These are phyloP conservation scores for Peromyscus melanophrys DNA, from an alignment of 2,797 vertebrate species.

Conservation along the genomic window DNA sequence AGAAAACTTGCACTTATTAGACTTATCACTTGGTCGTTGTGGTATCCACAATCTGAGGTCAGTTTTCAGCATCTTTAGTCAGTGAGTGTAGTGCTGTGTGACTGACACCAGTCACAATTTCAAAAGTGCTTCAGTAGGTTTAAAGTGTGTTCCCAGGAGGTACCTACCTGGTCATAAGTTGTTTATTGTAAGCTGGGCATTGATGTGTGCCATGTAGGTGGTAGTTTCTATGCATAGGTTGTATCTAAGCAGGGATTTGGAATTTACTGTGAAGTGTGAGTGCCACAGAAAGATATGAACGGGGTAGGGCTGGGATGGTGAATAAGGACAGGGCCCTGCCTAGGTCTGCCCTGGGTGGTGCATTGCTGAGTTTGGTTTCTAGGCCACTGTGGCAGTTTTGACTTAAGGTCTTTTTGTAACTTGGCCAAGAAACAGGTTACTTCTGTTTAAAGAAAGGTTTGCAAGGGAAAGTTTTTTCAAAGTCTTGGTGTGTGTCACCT, in stretches of 20 bases:
- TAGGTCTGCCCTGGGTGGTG: neutral
- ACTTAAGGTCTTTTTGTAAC: slow-evolving; percentile 41
- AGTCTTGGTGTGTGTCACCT: neutral
- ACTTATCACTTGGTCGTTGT: neutral
- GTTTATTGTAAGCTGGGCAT: neutral
- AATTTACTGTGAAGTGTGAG: neutral
- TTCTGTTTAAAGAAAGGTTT: neutral
- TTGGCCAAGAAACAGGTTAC: slow-evolving; percentile 47
- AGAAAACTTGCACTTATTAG: neutral
- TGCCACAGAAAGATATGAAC: too few relatives aligned
- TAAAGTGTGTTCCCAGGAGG: neutral
- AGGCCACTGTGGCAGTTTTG: neutral
- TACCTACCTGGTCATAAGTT: neutral
- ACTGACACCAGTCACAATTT: neutral
- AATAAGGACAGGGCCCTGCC: neutral
- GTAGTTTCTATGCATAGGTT: neutral
- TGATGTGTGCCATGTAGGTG: neutral
- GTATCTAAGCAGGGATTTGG: neutral
- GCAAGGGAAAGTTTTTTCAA: neutral
- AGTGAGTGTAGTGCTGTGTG: neutral
- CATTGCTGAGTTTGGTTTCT: neutral
- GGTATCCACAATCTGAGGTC: neutral
- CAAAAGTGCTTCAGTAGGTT: neutral
- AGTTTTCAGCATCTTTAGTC: neutral
- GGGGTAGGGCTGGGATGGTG: accelerated